phyloP scores from a whole-genome alignment of 2,113 vertebrate genomes.

The Ovibos moschatus region DNA sequence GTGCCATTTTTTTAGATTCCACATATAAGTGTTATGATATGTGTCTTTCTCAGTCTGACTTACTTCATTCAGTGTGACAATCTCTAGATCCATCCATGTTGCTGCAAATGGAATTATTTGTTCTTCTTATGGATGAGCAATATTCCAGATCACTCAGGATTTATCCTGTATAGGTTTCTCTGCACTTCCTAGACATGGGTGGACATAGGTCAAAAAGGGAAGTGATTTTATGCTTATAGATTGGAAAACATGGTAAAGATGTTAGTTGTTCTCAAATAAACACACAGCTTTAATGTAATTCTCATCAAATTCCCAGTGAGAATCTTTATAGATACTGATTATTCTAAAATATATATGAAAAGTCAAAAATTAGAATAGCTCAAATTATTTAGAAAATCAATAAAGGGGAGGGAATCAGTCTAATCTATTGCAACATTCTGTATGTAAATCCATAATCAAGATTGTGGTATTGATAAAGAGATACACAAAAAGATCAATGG shows the following conservation, averaged over 20 bases:
- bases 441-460: background rate
- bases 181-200: background rate
- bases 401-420: background rate
- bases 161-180: background rate
- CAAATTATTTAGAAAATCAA: background rate
- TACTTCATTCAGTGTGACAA: background rate
- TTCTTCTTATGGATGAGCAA: background rate
- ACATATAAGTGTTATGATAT: background rate
- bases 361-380: background rate
- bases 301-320: background rate
- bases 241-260: background rate
- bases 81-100: background rate
- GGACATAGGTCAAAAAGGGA: background rate
- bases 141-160: background rate
- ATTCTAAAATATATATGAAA: background rate
- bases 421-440: background rate
- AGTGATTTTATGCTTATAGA: background rate
- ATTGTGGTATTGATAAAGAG: background rate
- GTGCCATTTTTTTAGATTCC: background rate
- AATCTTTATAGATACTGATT: background rate
- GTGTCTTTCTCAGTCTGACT: background rate
- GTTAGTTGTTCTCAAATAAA: background rate
- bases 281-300: background rate
- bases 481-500: background rate
- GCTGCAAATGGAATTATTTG: background rate